Percentiles rank a stretch among this genome's conserved stretches.
phyloP scores from a whole-genome alignment of 2,113 vertebrate genomes.

The Prietella phreatophila region DNA sequence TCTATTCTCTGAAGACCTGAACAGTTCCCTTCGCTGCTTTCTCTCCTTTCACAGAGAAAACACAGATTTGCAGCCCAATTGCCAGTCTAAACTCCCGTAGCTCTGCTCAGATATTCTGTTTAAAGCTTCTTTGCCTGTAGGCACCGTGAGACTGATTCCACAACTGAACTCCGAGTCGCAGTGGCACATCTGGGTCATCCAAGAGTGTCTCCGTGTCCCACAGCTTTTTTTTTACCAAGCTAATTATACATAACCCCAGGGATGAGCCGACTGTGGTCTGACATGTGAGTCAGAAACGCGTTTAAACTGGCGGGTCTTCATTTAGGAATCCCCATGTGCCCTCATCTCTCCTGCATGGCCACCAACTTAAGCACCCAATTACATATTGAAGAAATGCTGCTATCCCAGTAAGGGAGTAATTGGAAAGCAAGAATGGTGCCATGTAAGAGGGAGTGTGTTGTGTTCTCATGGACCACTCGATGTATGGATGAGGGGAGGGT shows the following conservation, averaged over 20 bases:
- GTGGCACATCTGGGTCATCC: conserved; percentile 29
- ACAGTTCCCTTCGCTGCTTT: conserved; percentile 24
- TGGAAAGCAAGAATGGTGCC: conserved; percentile 28
- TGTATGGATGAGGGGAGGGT: conserved; percentile 30
- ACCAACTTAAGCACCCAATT: background rate
- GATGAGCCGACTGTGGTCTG: conserved; percentile 20
- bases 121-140: conserved; percentile 4
- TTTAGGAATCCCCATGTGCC: conserved; percentile 6
- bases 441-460: conserved; percentile 20
- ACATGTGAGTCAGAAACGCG: conserved; percentile 2
- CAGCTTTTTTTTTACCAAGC: conserved; percentile 13
- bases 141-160: conserved; percentile 23
- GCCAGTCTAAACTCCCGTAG: conserved; percentile 35
- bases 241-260: conserved; percentile 36
- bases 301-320: conserved; percentile 10
- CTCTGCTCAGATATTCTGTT: conserved; percentile 39
- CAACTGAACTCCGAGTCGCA: background rate
- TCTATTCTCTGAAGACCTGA: conserved; percentile 32
- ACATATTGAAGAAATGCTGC: conserved; percentile 15
- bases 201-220: background rate
- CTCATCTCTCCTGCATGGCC: background rate
- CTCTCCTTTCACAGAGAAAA: conserved; percentile 24
- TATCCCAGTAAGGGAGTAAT: conserved; percentile 20
- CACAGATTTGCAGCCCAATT: conserved; percentile 40
- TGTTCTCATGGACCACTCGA: conserved; percentile 7